These are phyloP conservation scores for Amyelois transitella DNA, from an alignment of 1,140 invertebrate species.

Conservation along the genomic window DNA sequence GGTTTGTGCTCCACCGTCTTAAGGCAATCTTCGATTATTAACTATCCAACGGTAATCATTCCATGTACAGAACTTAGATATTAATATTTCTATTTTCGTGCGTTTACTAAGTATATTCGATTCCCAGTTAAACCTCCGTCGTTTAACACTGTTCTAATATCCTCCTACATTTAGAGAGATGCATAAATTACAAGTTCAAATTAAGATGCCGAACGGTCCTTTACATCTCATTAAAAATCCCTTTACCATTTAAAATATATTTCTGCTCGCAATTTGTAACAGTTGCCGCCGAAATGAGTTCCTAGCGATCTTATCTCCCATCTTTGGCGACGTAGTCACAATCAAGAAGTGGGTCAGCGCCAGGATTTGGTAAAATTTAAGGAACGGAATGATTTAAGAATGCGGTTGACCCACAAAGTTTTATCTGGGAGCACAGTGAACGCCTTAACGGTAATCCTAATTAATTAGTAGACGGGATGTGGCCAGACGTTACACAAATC, in stretches of 20 bases:
- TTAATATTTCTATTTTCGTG: background rate
- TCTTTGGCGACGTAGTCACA: slow-evolving; percentile 18
- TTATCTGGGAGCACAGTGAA: slow-evolving; percentile 48
- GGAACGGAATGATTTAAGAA: slow-evolving; percentile 48
- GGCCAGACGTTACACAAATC: slow-evolving; percentile 39
- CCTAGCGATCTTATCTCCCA: slow-evolving; percentile 17
- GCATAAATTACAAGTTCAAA: background rate
- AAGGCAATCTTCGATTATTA: background rate
- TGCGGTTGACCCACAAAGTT: slow-evolving; percentile 43
- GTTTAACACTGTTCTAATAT: background rate
- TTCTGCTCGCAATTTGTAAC: slow-evolving; percentile 9
- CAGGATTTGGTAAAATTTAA: slow-evolving; percentile 47
- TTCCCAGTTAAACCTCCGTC: background rate
- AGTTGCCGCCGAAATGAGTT: slow-evolving; percentile 14
- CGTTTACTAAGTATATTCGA: background rate
- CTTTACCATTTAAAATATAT: slow-evolving; percentile 5
- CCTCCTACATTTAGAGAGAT: background rate
- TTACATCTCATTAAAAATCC: slow-evolving; percentile 3
- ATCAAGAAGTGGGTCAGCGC: slow-evolving; percentile 29
- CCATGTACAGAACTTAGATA: background rate
- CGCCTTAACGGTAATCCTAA: slow-evolving; percentile 55
- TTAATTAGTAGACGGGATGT: slow-evolving; percentile 57
- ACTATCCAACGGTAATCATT: background rate
- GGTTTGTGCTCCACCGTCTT: background rate
- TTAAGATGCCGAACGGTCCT: background rate